Percentiles rank a stretch among this genome's conserved stretches.
Conservation (phyloP, 1,140 invertebrate genomes). For the Rhopalosiphum maidis region DNA sequence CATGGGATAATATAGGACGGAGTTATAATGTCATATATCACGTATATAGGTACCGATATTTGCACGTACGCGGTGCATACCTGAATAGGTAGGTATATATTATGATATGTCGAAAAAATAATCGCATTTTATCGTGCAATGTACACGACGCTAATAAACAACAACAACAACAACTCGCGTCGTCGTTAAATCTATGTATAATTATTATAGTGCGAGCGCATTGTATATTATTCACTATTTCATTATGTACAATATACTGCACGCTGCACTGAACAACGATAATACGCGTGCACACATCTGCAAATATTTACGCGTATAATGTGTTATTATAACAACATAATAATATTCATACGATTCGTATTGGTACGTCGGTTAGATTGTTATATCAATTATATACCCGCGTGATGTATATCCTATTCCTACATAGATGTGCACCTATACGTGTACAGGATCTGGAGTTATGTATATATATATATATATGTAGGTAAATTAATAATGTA, state of each 20-base stretch:
- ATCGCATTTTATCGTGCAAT: neutral
- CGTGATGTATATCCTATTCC: too few relatives aligned
- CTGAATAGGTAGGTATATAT: neutral
- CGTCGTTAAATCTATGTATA: neutral
- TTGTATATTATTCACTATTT: neutral
- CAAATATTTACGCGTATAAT: neutral
- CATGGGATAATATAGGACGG: neutral
- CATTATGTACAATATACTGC: neutral
- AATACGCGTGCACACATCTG: neutral
- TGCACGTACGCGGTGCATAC: neutral
- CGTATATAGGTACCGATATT: neutral
- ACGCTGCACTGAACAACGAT: neutral
- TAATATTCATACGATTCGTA: too few relatives aligned
- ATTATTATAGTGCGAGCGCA: neutral
- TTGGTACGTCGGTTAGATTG: too few relatives aligned
- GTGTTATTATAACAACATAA: too few relatives aligned
- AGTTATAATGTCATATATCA: too few relatives aligned
- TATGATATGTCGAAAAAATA: neutral
- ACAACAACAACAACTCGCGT: neutral
- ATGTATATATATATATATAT: too few relatives aligned
- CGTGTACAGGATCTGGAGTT: too few relatives aligned
- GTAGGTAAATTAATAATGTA: too few relatives aligned
- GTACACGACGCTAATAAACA: too few relatives aligned
- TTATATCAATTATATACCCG: too few relatives aligned
- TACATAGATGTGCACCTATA: too few relatives aligned